phyloP scores from a whole-genome alignment of 1,140 invertebrate genomes.

The Mercenaria mercenaria region DNA sequence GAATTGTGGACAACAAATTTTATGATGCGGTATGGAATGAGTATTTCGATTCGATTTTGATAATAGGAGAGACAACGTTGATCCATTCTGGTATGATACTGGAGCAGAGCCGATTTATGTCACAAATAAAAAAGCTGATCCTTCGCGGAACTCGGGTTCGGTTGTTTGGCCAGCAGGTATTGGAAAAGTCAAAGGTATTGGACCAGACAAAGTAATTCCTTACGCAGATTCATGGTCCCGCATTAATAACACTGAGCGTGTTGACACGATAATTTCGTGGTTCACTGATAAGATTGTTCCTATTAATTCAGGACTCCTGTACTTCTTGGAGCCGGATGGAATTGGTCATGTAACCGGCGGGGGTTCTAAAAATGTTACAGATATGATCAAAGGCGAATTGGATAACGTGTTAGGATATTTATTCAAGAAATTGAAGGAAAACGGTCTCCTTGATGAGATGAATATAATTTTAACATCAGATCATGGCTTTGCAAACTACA shows the following conservation, averaged over 20 bases:
- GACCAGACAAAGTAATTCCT: constrained; percentile 69
- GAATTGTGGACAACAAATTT: constrained; percentile 90
- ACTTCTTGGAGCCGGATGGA: constrained; percentile 91
- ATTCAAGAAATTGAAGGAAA: constrained; percentile 71
- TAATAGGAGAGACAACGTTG: constrained; percentile 74
- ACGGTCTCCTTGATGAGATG: constrained; percentile 86
- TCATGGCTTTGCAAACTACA: constrained; percentile 87
- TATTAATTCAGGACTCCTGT: constrained; percentile 88
- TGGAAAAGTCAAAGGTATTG: constrained; percentile 53
- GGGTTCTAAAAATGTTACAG: constrained; percentile 70
- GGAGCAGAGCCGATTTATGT: constrained; percentile 81
- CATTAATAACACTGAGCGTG: constrained; percentile 86
- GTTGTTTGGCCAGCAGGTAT: constrained; percentile 66
- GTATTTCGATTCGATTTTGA: constrained; percentile 80
- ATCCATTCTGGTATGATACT: constrained; percentile 74
- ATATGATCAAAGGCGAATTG: constrained; percentile 61
- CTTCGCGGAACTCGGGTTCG: constrained; percentile 38
- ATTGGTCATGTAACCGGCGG: constrained; percentile 85
- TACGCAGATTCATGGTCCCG: constrained; percentile 25
- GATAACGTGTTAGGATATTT: constrained; percentile 73
- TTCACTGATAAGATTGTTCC: constrained; percentile 88
- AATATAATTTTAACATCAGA: constrained; percentile 91
- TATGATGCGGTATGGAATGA: constrained; percentile 87
- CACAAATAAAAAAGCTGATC: constrained; percentile 72
- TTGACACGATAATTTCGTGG: constrained; percentile 89